A percentile compares a stretch with the other conserved stretches of the same genome.
Conservation (phyloP, 2,888 invertebrate genomes). For the Iselma pallidipennis region DNA sequence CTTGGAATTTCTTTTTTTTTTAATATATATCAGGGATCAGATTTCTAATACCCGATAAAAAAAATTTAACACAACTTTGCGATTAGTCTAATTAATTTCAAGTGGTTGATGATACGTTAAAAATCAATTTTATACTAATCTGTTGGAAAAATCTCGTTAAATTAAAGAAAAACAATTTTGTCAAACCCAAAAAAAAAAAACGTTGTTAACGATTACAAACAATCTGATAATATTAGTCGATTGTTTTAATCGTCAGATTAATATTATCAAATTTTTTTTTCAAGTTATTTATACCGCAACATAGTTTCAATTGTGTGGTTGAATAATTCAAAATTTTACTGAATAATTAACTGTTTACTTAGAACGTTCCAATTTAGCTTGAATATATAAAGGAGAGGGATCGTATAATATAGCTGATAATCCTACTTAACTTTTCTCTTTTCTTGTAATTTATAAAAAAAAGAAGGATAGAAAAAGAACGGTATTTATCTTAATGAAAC, state of each 20-base stretch:
- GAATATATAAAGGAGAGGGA: slow-evolving; percentile 5
- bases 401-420: slow-evolving; percentile 18
- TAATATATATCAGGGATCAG: not conserved
- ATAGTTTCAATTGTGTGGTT: not conserved
- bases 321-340: not conserved
- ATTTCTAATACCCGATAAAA: slow-evolving; percentile 10
- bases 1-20: not conserved
- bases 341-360: slow-evolving; percentile 13
- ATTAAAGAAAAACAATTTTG: not conserved
- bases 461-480: not conserved
- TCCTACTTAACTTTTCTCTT: slow-evolving; percentile 19
- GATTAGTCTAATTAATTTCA: slow-evolving; percentile 18
- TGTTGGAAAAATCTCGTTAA: not conserved
- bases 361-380: not conserved
- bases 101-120: slow-evolving; percentile 7
- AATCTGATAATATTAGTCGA: not conserved
- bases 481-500: not conserved
- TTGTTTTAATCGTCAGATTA: not conserved
- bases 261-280: not conserved
- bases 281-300: not conserved
- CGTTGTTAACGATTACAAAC: not conserved
- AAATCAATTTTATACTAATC: not conserved
- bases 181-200: not conserved
- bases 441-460: slow-evolving; percentile 9
- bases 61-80: slow-evolving; percentile 21